A percentile compares a stretch with the other conserved stretches of the same genome.
Conservation (phyloP, 1,140 invertebrate species). For the Lasioglossum baleicum region DNA sequence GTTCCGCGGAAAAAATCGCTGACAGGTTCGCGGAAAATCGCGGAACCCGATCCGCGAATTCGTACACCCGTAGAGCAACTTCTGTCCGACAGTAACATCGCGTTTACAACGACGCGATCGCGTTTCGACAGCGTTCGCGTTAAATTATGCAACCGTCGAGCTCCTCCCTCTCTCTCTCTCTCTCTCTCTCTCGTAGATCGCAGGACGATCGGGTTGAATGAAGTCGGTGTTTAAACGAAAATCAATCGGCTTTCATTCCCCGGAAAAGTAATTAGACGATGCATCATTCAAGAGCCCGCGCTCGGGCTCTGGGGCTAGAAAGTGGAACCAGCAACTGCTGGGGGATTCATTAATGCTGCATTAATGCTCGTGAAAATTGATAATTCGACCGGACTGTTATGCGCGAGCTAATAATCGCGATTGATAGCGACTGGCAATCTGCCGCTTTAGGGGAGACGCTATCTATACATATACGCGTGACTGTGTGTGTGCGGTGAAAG, state of each 20-base stretch:
- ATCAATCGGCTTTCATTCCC: conserved; percentile 26
- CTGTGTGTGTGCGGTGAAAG: too few species aligned
- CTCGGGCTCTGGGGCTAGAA: too few species aligned
- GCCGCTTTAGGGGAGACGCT: too few species aligned
- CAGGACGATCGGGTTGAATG: background rate
- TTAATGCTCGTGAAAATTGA: background rate
- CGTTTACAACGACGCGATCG: conserved; percentile 51
- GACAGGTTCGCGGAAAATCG: conserved; percentile 42
- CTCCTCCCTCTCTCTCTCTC: background rate
- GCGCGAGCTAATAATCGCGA: too few species aligned
- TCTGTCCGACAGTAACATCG: conserved; percentile 35
- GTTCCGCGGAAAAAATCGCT: conserved; percentile 43
- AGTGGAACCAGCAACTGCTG: too few species aligned
- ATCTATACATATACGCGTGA: too few species aligned
- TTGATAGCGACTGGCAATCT: too few species aligned
- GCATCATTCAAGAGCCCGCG: conserved; percentile 1
- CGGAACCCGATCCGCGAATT: conserved; percentile 45
- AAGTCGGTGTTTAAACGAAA: conserved; percentile 12
- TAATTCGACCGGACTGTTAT: too few species aligned
- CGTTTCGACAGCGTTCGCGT: conserved; percentile 44
- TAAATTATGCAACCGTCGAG: conserved; percentile 29
- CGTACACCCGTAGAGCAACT: conserved; percentile 55
- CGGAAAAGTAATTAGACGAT: conserved; percentile 35
- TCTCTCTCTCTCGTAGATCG: background rate
- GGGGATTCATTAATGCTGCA: background rate